Evolutionary conservation across 53 echinoderm and acorn worm species (phyloP), one percentile per base, ranked within the genome.

Genomic region (Temnopleurus reevesii): DNA sequence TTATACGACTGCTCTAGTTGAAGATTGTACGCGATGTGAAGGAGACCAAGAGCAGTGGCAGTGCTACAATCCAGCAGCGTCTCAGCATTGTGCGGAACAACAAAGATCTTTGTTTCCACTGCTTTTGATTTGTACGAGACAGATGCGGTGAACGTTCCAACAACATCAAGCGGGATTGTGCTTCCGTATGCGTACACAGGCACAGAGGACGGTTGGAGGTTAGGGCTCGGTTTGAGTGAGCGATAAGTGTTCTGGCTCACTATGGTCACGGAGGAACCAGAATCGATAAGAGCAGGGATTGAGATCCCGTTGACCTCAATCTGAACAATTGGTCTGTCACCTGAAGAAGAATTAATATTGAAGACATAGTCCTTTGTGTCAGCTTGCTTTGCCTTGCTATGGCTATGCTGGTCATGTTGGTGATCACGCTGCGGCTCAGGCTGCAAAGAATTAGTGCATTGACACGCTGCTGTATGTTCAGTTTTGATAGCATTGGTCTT

Each of bases 1-100:
- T 63, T 56, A 33, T 91, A 90, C 6, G 86, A 23, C 57, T 59
- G 47, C 53, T 94, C 90, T 18, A 30, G 90, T 19, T 90, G 86
- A n/a, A 92, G 57, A 31, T 64, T 86, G 56, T 83, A 89, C 84
- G 63, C n/a, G 29, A 63, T 4, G 2, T 8, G 15, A 33, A 63
- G 23, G 8, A 63, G 63, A 23, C 44, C 65, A 4, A 88, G 88
- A 1, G 33, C 88, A 41, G 38, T 45, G 29, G 88, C 88, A 2
- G 88, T 88, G 0, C 35, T 29, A 12, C 35, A 66, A 21, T 63
- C 45, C 45, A 64, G 29, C 36, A 88, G 66, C 45, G 33, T 66
- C 44, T 88, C 88, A 13, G 4, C 63, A 33, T 33, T 13, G 29
- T 63, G 63, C 2, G 63, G 21, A 29, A 29, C 27, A 28, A 63